These are phyloP conservation scores for Diachrysia chrysitis DNA, from an alignment of 2,888 invertebrate species.

Conservation along the genomic window DNA sequence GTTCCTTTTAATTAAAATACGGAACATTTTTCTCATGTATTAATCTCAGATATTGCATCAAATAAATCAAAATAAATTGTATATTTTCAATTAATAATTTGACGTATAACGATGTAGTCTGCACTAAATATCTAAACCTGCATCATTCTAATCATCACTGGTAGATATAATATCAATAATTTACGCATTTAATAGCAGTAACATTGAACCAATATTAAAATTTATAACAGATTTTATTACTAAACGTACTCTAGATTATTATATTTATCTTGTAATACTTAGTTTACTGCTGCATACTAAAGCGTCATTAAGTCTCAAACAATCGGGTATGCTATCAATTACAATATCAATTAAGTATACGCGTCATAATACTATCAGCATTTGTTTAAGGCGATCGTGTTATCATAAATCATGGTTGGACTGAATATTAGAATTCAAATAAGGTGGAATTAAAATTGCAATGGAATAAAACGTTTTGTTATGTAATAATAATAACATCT, in stretches of 20 bases:
- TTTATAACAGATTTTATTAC: slow-evolving; percentile 27
- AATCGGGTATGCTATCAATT: slow-evolving; percentile 32
- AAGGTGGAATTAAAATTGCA: slow-evolving; percentile 8
- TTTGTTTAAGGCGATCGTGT: slow-evolving; percentile 45
- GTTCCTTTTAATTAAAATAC: no score
- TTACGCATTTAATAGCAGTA: background rate
- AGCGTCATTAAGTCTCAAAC: slow-evolving; percentile 25
- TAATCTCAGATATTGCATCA: no score
- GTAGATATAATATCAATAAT: slow-evolving; percentile 12
- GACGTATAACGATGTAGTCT: no score
- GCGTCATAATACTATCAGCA: slow-evolving; percentile 40
- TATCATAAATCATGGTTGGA: slow-evolving; percentile 46
- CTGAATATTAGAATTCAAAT: slow-evolving; percentile 31
- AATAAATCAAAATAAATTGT: no score
- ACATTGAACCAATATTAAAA: background rate
- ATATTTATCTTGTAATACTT: background rate
- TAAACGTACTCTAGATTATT: background rate
- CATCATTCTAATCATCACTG: background rate
- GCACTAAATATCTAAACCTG: no score
- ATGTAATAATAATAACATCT: no score
- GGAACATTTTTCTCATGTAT: no score
- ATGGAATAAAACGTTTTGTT: slow-evolving; percentile 10
- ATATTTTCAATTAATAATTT: no score
- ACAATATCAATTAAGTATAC: slow-evolving; percentile 34
- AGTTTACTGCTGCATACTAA: slow-evolving; percentile 15